Evolutionary conservation across 2,888 invertebrate species (phyloP), one percentile per base, ranked within the genome.

Genomic region (Drosophila algonquin): DNA sequence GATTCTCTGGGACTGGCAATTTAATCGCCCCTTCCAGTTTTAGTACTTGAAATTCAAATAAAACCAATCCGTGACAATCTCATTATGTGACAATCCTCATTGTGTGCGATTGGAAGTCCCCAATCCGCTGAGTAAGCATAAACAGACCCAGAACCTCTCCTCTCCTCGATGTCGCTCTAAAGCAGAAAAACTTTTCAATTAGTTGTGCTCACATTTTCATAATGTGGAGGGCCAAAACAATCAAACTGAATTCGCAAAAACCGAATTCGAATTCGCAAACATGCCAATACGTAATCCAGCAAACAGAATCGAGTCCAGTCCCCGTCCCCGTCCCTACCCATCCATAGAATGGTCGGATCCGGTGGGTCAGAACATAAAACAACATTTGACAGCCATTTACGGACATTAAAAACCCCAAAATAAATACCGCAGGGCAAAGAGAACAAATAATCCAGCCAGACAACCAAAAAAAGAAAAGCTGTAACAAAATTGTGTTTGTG

Each of bases 151-250:
- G 4, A 12, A 12, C 12, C 35, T 12, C 35, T 35, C 35, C 12
- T 12, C 35, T 35, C 35, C 12, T 12, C 35, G 1, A 35, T 35
- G 35, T 35, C 12, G 35, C 35, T 35, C 63, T 63, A 59, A 50
- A 58, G 59, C 60, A 64, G 57, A 83, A 68, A 81, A 88, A 87
- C 68, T 83, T 88, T 83, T 81, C 83, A 83, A 83, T 83, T 83
- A 83, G 89, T 84, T 84, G 68, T 84, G 81, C 87, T 84, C 76
- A 88, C 89, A 83, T 74, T 87, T 88, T 81, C 75, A 83, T 83
- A 86, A 83, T 74, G 76, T 59, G 58, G 58, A 63, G 63, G 65
- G 80, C 70, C 86, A 82, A 80, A 76, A 60, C 63, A 46, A 62
- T 55, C 63, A 55, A 75, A 74, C 75, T 61, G 75, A 63, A 68